Conservation (phyloP, 2,888 invertebrate species). For the Brenthis ino region DNA sequence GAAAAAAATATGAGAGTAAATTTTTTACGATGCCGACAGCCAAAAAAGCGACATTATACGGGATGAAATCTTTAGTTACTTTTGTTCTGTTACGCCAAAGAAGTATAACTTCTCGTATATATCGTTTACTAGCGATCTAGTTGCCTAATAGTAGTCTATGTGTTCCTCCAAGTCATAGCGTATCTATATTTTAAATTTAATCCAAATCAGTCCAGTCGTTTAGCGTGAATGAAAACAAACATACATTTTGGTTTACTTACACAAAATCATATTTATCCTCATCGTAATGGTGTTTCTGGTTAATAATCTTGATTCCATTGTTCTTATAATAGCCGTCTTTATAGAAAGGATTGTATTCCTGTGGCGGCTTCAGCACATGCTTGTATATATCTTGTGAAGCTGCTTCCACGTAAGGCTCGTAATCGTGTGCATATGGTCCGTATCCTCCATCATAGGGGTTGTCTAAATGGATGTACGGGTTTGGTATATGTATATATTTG, state of each 20-base stretch:
- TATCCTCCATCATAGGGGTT: slow-evolving; percentile 75
- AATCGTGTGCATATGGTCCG: slow-evolving; percentile 72
- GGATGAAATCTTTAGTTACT: too few species aligned
- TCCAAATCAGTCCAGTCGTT: too few species aligned
- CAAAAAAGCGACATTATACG: too few species aligned
- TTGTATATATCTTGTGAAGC: slow-evolving; percentile 68
- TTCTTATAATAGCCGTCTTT: slow-evolving; percentile 78
- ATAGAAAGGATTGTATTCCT: slow-evolving; percentile 70
- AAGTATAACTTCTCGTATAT: too few species aligned
- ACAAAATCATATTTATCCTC: slow-evolving; percentile 79
- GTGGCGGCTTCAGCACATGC: slow-evolving; percentile 59
- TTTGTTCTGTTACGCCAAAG: too few species aligned
- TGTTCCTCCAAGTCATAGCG: too few species aligned
- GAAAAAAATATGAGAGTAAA: too few species aligned
- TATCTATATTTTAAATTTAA: too few species aligned
- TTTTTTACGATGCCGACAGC: too few species aligned
- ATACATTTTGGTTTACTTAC: slow-evolving; percentile 56
- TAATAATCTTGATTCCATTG: slow-evolving; percentile 78
- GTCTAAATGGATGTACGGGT: slow-evolving; percentile 78
- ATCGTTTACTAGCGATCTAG: too few species aligned
- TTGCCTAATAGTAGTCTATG: too few species aligned
- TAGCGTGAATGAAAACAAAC: too few species aligned
- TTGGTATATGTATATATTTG: slow-evolving; percentile 78
- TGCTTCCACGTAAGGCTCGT: slow-evolving; percentile 76
- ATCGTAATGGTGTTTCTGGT: slow-evolving; percentile 73